phyloP scores from a whole-genome alignment of 1,140 invertebrate genomes.

The Zaprionus camerounensis region DNA sequence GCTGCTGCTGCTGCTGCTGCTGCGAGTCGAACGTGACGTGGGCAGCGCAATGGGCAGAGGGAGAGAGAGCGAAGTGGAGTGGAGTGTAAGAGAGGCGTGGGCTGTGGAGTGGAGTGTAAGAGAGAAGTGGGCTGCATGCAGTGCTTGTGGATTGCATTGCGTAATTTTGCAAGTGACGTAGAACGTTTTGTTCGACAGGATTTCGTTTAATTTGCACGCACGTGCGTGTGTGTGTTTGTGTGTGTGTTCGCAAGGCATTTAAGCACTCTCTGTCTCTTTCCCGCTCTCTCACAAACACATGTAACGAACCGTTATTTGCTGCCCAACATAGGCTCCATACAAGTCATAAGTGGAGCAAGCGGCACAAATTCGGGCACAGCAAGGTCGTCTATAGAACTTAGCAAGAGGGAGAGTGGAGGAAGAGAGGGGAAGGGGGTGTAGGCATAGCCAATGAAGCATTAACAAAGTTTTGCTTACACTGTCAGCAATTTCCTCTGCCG shows the following conservation, averaged over 20 bases:
- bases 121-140: neutral
- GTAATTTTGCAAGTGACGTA: constrained; percentile 73
- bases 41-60: constrained; percentile 7
- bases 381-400: constrained; percentile 36
- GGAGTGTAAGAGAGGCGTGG: neutral
- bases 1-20: neutral
- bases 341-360: constrained; percentile 50
- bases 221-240: neutral
- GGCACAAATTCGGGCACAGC: constrained; percentile 10
- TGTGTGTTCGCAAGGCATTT: neutral
- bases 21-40: constrained; percentile 15
- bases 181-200: constrained; percentile 50
- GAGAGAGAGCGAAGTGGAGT: neutral
- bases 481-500: constrained; percentile 29
- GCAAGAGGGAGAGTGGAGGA: neutral
- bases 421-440: neutral
- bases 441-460: constrained; percentile 33
- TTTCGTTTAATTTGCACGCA: constrained; percentile 59
- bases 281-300: constrained; percentile 23
- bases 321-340: constrained; percentile 41
- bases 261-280: neutral
- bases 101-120: constrained; percentile 1
- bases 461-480: constrained; percentile 33
- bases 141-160: constrained; percentile 49
- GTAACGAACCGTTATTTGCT: constrained; percentile 60